Percentiles rank a stretch among this genome's conserved stretches.
phyloP scores from a whole-genome alignment of 2,888 invertebrate genomes.

The Nymphalis urticae region DNA sequence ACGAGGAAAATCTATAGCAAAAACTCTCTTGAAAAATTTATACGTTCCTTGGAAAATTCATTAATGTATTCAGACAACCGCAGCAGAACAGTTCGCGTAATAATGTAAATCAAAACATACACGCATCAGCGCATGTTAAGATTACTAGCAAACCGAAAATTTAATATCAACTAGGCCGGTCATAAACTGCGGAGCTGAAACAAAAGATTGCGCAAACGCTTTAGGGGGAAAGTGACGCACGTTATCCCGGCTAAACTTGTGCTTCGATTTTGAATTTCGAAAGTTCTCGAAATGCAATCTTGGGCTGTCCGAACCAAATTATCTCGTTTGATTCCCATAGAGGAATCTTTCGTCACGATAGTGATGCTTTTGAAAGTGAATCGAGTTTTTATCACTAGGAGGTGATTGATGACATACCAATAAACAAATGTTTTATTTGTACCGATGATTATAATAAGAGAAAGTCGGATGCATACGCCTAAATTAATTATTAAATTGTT shows the following conservation, averaged over 20 bases:
- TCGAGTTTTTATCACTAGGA: constrained; percentile 25
- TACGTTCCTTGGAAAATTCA: constrained; percentile 13
- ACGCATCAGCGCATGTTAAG: constrained; percentile 18
- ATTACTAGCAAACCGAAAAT: constrained; percentile 32
- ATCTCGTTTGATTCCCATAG: constrained; percentile 13
- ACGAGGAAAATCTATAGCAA: neutral
- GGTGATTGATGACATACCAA: constrained; percentile 32
- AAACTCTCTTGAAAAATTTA: neutral
- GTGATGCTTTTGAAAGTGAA: constrained; percentile 24
- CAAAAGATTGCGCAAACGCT: constrained; percentile 49
- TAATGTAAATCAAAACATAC: constrained; percentile 29
- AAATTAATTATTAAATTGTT: constrained; percentile 9
- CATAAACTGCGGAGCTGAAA: constrained; percentile 45
- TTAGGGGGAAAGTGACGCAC: constrained; percentile 53
- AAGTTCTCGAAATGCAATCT: constrained; percentile 23
- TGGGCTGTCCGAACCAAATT: neutral
- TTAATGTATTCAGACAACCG: constrained; percentile 23
- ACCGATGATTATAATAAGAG: constrained; percentile 21
- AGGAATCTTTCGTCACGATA: constrained; percentile 21
- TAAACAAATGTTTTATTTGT: constrained; percentile 21
- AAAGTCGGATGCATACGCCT: constrained; percentile 17
- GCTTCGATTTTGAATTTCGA: constrained; percentile 43
- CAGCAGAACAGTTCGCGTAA: constrained; percentile 27
- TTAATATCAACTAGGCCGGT: constrained; percentile 36
- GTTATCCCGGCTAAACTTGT: constrained; percentile 50